phyloP scores from a whole-genome alignment of 1,140 invertebrate species.

The Arctopsyche grandis region DNA sequence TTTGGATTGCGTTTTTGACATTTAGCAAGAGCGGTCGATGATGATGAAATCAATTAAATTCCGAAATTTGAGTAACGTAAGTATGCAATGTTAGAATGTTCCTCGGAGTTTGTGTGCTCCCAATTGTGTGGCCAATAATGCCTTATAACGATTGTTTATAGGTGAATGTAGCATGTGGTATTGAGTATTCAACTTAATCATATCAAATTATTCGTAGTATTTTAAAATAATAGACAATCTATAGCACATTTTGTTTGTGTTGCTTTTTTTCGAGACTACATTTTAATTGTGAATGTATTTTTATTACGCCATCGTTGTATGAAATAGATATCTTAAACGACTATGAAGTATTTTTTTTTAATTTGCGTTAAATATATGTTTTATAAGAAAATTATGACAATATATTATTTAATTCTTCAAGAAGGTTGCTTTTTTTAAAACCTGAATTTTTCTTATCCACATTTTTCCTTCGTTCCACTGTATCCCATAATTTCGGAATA shows the following conservation, averaged over 20 bases:
- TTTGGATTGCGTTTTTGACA: too few relatives aligned
- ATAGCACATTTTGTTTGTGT: background rate
- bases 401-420: slow-evolving; percentile 22
- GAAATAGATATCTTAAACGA: too few relatives aligned
- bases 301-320: too few relatives aligned
- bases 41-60: too few relatives aligned
- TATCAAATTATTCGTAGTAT: background rate
- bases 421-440: background rate
- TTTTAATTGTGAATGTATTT: too few relatives aligned
- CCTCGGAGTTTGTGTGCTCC: background rate
- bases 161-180: background rate
- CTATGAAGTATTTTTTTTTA: background rate
- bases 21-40: too few relatives aligned
- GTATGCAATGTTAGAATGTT: background rate
- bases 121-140: background rate
- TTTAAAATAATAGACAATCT: background rate
- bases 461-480: background rate
- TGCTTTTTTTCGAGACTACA: too few relatives aligned
- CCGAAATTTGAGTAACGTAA: too few relatives aligned
- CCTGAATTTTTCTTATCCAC: background rate
- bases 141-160: background rate
- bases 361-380: slow-evolving; percentile 1
- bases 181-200: background rate
- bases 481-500: too few relatives aligned
- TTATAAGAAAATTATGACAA: background rate